These are phyloP conservation scores for Thamnophis sirtalis DNA, from an alignment of 2,113 vertebrate genomes.

Conservation along the genomic window DNA sequence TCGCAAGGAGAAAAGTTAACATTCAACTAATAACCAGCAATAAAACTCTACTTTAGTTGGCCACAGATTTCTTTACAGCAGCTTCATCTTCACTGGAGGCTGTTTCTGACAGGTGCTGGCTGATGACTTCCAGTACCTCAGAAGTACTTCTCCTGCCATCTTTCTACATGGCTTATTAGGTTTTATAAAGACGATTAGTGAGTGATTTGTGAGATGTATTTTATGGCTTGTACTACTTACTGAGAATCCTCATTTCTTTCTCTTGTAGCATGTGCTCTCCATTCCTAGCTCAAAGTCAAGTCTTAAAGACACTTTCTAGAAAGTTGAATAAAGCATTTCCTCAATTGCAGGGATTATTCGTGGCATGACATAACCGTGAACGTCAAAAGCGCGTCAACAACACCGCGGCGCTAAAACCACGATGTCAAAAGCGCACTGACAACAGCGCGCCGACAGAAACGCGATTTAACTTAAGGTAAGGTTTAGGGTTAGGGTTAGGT, in stretches of 20 bases:
- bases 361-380: no score
- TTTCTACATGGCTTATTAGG: conserved; percentile 35
- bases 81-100: conserved; percentile 25
- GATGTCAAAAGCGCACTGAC: no score
- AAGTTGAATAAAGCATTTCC: conserved; percentile 26
- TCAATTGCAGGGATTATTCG: neutral
- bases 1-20: conserved; percentile 22
- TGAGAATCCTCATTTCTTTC: conserved; percentile 31
- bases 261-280: neutral
- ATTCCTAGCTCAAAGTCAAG: conserved; percentile 42
- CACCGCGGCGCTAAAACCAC: no score
- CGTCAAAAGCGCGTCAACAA: no score
- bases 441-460: no score
- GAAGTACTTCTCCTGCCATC: conserved; percentile 19
- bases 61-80: neutral
- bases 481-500: no score
- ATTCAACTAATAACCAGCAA: conserved; percentile 16
- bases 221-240: conserved; percentile 36
- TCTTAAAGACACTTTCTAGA: conserved; percentile 28
- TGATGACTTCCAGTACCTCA: conserved; percentile 35
- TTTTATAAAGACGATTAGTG: conserved; percentile 43
- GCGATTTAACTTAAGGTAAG: no score
- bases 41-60: conserved; percentile 18
- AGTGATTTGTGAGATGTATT: conserved; percentile 42
- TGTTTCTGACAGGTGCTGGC: conserved; percentile 25